A percentile compares a stretch with the other conserved stretches of the same genome.
phyloP scores from a whole-genome alignment of 1,140 invertebrate species.

The Brevipalpus yothersi region DNA sequence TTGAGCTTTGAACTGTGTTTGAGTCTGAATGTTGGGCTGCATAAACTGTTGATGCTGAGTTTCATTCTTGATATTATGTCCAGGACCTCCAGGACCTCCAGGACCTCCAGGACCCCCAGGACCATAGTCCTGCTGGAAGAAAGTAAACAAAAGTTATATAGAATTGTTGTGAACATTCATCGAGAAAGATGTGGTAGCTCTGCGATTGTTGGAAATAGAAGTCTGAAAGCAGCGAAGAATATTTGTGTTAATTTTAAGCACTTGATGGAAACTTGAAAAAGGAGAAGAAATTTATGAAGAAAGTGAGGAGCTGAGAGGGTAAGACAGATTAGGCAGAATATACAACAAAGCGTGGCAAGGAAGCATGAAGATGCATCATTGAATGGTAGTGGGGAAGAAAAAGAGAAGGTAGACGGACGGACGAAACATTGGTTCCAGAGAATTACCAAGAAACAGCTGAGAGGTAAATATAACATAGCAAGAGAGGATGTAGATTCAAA shows the following conservation, averaged over 20 bases:
- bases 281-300: too few relatives aligned
- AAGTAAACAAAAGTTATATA: not conserved
- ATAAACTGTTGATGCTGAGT: not conserved
- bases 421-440: too few relatives aligned
- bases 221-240: too few relatives aligned
- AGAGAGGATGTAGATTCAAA: not conserved
- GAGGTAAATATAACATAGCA: not conserved
- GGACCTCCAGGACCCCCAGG: not conserved
- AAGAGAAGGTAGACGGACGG: not conserved
- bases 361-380: not conserved
- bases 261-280: too few relatives aligned
- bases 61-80: not conserved
- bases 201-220: too few relatives aligned
- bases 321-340: not conserved
- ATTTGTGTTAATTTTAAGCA: too few relatives aligned
- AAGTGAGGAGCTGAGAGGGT: not conserved
- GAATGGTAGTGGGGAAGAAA: not conserved
- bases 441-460: not conserved
- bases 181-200: too few relatives aligned
- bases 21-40: not conserved
- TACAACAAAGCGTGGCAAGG: not conserved
- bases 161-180: too few relatives aligned
- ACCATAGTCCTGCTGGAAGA: not conserved
- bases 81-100: not conserved
- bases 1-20: slow-evolving; percentile 2